Conservation (phyloP, 2,888 invertebrate genomes). For the Drosophila mayaguana region DNA sequence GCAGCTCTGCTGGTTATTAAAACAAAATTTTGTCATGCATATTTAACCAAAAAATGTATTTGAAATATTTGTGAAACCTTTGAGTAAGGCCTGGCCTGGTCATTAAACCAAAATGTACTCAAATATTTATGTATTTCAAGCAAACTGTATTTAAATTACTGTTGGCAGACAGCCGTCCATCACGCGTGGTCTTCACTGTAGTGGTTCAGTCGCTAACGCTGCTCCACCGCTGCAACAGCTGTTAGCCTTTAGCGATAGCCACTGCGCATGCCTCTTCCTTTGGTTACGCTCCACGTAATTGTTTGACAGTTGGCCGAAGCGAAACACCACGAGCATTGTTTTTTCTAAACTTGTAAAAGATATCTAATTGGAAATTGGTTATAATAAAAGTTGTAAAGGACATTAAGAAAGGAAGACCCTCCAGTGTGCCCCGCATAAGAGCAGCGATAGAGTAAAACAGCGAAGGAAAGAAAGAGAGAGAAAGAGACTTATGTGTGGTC, state of each 20-base stretch:
- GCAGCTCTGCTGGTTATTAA: slow-evolving; percentile 14
- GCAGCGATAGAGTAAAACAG: not conserved
- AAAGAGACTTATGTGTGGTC: slow-evolving; percentile 13
- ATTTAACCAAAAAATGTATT: slow-evolving; percentile 46
- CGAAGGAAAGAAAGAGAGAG: not conserved
- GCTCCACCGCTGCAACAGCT: slow-evolving; percentile 41
- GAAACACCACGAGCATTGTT: slow-evolving; percentile 2
- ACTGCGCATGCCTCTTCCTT: slow-evolving; percentile 64
- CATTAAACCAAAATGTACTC: too few species aligned
- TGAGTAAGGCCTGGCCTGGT: too few species aligned
- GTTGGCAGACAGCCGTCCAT: not conserved
- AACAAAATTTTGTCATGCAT: slow-evolving; percentile 37
- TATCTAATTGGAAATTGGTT: not conserved
- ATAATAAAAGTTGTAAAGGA: not conserved
- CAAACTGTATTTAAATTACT: not conserved
- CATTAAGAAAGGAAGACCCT: slow-evolving; percentile 10
- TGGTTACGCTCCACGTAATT: slow-evolving; percentile 66
- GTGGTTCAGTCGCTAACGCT: not conserved
- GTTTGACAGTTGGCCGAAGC: slow-evolving; percentile 49
- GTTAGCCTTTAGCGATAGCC: slow-evolving; percentile 6
- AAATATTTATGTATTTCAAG: not conserved
- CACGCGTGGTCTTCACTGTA: not conserved
- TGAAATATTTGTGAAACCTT: not conserved
- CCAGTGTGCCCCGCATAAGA: slow-evolving; percentile 44
- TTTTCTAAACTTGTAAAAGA: slow-evolving; percentile 5